Evolutionary conservation across 2,113 vertebrate genomes (phyloP).

Genomic region (Ginglymostoma cirratum): DNA sequence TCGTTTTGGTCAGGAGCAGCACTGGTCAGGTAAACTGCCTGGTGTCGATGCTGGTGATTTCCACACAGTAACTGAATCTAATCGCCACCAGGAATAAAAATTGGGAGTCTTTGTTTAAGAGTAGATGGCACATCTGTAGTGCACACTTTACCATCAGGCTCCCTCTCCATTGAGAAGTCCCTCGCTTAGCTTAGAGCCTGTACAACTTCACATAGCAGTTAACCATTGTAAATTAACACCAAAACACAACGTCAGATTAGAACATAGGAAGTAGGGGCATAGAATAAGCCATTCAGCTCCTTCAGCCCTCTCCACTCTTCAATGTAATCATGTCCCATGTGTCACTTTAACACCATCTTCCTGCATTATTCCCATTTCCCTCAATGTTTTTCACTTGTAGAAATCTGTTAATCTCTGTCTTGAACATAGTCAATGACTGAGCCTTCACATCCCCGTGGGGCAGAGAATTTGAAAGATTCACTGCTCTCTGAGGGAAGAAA

Average conservation of each 20-base stretch:
- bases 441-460: too few relatives aligned
- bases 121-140: neutral
- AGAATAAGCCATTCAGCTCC: too few relatives aligned
- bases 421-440: too few relatives aligned
- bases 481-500: too few relatives aligned
- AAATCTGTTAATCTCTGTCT: too few relatives aligned
- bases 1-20: neutral
- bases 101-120: neutral
- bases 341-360: too few relatives aligned
- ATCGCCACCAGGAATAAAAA: neutral
- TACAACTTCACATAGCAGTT: neutral
- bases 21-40: neutral
- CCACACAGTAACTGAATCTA: neutral
- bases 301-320: too few relatives aligned
- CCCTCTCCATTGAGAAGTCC: neutral
- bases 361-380: too few relatives aligned
- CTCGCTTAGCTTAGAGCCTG: neutral
- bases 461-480: too few relatives aligned
- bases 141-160: neutral
- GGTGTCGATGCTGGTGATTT: neutral
- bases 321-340: too few relatives aligned
- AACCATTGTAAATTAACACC: neutral
- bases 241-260: neutral
- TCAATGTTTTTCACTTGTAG: too few relatives aligned
- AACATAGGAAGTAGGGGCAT: too few relatives aligned